Evolutionary conservation across 2,888 invertebrate species (phyloP), one percentile per base, ranked within the genome.

Genomic region (Neelides folsomi): DNA sequence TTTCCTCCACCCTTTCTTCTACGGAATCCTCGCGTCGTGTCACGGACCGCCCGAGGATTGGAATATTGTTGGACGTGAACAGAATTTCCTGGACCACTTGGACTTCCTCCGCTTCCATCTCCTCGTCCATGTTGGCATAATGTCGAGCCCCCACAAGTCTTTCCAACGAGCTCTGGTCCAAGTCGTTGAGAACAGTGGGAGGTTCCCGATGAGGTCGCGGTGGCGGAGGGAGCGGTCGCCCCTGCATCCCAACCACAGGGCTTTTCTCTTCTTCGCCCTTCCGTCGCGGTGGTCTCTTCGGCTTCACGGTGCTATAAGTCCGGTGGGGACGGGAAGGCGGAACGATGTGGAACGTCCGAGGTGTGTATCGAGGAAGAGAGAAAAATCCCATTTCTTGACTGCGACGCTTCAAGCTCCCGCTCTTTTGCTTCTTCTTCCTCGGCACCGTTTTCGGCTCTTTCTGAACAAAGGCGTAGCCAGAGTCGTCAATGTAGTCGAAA

Each of bases 141-240:
- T 64, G 62, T 19, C 61, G 48, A 8, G 56, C 51, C 3, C 61
- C 61, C 19, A 59, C 52, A 5, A 59, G 16, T 13, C 54, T 20
- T 37, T 62, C 64, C 10, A 64, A 50, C 1, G 57, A 55, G 13
- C 54, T 57, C 46, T 55, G 60, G 36, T 64, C 64, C 44, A 63
- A 44, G 13, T 64, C 61, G 48, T 58, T 61, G 12, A 59, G 18
- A 7, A 27, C 27, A 2, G 55, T 54, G 1, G 45, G 52, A 2
- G 60, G 58, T 1, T 57, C 55, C 13, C 63, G 46, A 13, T 58
- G 53, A 37, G 88, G 88, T 53, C 87, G 74, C 1, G 89, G 89
- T 0, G 89, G 89, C 4, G 89, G 81, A 1, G 89, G 89, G 59
- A 89, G 70, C 0, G 89, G 89, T 57, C 89, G 76, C 62, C 82